Conservation (phyloP, 2,888 invertebrate species). For the Meloe dianella region DNA sequence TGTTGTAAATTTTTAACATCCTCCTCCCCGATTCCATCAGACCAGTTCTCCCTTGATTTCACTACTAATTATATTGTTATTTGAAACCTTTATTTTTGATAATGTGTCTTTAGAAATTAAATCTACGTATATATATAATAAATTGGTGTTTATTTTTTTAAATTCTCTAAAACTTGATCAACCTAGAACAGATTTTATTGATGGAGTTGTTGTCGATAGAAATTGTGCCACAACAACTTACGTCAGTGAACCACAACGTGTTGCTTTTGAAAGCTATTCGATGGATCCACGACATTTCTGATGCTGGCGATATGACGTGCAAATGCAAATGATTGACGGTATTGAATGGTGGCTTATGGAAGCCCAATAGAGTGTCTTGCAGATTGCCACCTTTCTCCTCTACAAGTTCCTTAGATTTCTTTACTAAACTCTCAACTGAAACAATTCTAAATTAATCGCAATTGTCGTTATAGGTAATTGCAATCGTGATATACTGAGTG, state of each 20-base stretch:
- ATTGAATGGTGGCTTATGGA: slow-evolving; percentile 91
- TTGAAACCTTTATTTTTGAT: slow-evolving; percentile 9
- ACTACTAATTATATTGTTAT: slow-evolving; percentile 7
- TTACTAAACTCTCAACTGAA: slow-evolving; percentile 73
- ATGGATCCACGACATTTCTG: slow-evolving; percentile 72
- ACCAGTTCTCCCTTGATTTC: not conserved
- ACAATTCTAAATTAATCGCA: slow-evolving; percentile 17
- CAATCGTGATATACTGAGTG: not conserved
- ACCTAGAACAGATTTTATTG: slow-evolving; percentile 25
- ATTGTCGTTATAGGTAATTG: not conserved
- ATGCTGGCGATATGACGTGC: slow-evolving; percentile 82
- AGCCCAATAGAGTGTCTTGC: slow-evolving; percentile 69
- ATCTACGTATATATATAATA: not conserved
- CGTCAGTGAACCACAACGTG: slow-evolving; percentile 83
- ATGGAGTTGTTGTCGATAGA: too few species aligned
- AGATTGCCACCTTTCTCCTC: slow-evolving; percentile 60
- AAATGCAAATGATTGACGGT: slow-evolving; percentile 83
- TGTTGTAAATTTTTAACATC: not conserved
- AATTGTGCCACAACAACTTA: too few species aligned
- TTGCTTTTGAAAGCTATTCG: slow-evolving; percentile 73
- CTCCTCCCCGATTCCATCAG: not conserved
- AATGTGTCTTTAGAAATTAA: not conserved
- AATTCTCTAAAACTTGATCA: slow-evolving; percentile 29
- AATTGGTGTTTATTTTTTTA: slow-evolving; percentile 15
- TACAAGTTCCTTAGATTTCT: slow-evolving; percentile 63